Evolutionary conservation across 1,140 invertebrate genomes (phyloP).

Genomic region (Capitella teleta): DNA sequence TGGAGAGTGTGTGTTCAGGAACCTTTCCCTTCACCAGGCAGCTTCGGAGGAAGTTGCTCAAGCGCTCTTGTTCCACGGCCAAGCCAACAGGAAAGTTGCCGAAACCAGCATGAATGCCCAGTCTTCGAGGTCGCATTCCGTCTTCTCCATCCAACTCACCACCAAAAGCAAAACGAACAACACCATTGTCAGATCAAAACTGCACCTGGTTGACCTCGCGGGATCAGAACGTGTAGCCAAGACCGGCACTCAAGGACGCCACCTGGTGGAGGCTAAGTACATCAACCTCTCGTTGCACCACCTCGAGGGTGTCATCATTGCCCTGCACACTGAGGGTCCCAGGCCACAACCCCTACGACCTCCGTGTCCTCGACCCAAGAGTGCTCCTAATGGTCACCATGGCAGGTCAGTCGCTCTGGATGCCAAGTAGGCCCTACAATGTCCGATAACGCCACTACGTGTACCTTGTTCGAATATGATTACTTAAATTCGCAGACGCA

Average conservation of each 20-base stretch:
- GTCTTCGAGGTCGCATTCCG: conserved; percentile 56
- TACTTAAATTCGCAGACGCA: too few relatives aligned
- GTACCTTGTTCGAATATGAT: too few relatives aligned
- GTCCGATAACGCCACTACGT: too few relatives aligned
- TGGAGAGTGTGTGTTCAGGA: conserved; percentile 7
- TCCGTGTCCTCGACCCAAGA: conserved; percentile 2
- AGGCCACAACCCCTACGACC: too few relatives aligned
- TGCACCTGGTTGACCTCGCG: conserved; percentile 56
- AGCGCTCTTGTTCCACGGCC: conserved; percentile 12
- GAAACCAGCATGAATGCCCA: conserved; percentile 54
- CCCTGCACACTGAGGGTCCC: too few relatives aligned
- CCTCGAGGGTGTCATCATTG: conserved; percentile 55
- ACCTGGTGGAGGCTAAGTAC: conserved; percentile 51
- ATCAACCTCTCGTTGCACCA: conserved; percentile 58
- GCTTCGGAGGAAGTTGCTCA: conserved; percentile 15
- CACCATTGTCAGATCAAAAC: conserved; percentile 44
- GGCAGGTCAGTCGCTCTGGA: too few relatives aligned
- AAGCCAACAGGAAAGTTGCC: conserved; percentile 13
- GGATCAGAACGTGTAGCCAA: conserved; percentile 45
- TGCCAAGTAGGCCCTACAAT: too few relatives aligned
- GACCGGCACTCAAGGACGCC: conserved; percentile 43
- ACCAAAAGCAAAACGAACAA: conserved; percentile 27
- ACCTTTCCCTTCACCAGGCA: conserved; percentile 10
- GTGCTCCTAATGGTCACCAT: too few relatives aligned
- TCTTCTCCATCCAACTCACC: conserved; percentile 53